Percentiles rank a stretch among this genome's conserved stretches.
These are phyloP conservation scores for Drosophila fuyamai DNA, from an alignment of 1,140 invertebrate species.

Conservation along the genomic window DNA sequence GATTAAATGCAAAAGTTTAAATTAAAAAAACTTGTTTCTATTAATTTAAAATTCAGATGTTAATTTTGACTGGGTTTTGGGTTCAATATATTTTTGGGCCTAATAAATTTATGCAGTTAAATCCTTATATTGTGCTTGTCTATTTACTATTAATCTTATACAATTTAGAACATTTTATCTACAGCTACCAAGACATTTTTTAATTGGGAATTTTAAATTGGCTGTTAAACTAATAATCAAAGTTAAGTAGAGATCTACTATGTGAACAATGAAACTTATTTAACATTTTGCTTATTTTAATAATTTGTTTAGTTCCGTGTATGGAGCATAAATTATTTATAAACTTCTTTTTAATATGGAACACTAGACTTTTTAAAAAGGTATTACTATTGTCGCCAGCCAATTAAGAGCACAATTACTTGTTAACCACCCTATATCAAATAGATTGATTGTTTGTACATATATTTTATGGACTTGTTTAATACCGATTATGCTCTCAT, in stretches of 20 bases:
- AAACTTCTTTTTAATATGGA: background rate
- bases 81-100: too few relatives aligned
- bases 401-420: constrained; percentile 27
- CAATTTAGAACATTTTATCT: background rate
- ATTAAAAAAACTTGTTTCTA: background rate
- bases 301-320: constrained; percentile 4
- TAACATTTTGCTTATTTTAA: background rate
- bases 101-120: too few relatives aligned
- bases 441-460: background rate
- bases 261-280: background rate
- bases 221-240: constrained; percentile 6
- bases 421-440: background rate
- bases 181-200: background rate
- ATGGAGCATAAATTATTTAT: constrained; percentile 26
- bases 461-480: background rate
- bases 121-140: background rate
- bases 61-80: too few relatives aligned
- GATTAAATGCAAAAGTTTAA: constrained; percentile 29
- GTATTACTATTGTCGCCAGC: constrained; percentile 21
- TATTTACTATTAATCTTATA: background rate
- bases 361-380: constrained; percentile 18
- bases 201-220: background rate
- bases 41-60: background rate
- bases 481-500: background rate
- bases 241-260: background rate